A percentile compares a stretch with the other conserved stretches of the same genome.
Evolutionary conservation across 2,888 invertebrate species (phyloP).

Genomic region (Cataglyphis altisquamis): DNA sequence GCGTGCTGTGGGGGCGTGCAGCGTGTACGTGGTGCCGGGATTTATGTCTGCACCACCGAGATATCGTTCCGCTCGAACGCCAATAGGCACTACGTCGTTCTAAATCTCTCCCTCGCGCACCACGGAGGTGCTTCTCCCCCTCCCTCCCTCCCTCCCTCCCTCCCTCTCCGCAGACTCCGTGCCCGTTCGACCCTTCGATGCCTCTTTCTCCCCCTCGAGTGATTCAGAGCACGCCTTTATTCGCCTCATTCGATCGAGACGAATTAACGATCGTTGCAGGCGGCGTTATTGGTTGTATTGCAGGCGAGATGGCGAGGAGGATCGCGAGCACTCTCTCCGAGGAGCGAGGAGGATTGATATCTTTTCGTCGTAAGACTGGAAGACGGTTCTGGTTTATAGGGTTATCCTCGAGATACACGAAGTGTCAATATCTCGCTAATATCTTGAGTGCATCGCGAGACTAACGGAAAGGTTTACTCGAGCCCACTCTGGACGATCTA

Average conservation of each 20-base stretch:
- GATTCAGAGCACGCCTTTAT: slow-evolving; percentile 61
- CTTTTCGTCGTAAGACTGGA: slow-evolving; percentile 31
- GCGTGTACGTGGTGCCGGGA: slow-evolving; percentile 85
- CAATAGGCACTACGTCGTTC: slow-evolving; percentile 84
- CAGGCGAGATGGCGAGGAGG: not conserved
- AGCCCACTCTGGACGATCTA: not conserved
- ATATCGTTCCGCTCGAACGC: slow-evolving; percentile 84
- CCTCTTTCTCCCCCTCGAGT: slow-evolving; percentile 37
- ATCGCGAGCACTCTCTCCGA: not conserved
- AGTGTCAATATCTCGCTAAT: not conserved
- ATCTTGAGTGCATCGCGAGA: not conserved
- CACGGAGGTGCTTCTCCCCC: slow-evolving; percentile 30
- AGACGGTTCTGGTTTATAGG: not conserved
- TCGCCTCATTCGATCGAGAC: slow-evolving; percentile 62
- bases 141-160: not conserved
- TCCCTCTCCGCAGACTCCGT: slow-evolving; percentile 16
- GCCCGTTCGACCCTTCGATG: slow-evolving; percentile 21
- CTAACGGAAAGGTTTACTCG: not conserved
- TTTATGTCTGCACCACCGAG: slow-evolving; percentile 86
- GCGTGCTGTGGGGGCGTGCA: slow-evolving; percentile 86
- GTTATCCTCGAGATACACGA: not conserved
- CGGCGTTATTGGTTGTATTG: slow-evolving; percentile 47
- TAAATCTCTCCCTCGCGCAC: slow-evolving; percentile 79
- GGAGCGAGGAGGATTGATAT: slow-evolving; percentile 28
- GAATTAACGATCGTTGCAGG: slow-evolving; percentile 59